These are phyloP conservation scores for Sycophila texana DNA, from an alignment of 2,888 invertebrate species.

Conservation along the genomic window DNA sequence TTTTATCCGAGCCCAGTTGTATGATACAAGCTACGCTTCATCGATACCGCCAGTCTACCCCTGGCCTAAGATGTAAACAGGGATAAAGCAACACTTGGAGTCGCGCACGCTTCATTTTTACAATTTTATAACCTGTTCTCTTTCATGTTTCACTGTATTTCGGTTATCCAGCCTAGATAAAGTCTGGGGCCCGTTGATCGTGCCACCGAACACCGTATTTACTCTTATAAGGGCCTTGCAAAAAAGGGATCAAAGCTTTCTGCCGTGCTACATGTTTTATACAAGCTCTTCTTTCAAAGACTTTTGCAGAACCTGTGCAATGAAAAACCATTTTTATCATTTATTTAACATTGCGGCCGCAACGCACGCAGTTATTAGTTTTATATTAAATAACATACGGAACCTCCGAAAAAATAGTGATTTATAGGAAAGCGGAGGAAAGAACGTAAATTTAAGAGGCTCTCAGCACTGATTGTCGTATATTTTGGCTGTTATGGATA, in stretches of 20 bases:
- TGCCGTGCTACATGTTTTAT: conserved; percentile 20
- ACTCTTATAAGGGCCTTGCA: conserved; percentile 5
- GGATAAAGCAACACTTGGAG: not conserved
- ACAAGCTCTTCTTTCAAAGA: conserved; percentile 4
- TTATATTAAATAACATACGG: conserved; percentile 17
- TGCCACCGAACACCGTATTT: not conserved
- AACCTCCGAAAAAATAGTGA: conserved; percentile 15
- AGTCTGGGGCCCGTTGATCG: conserved; percentile 25
- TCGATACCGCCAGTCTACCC: conserved; percentile 83
- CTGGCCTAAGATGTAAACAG: conserved; percentile 77
- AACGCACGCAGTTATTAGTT: conserved; percentile 1
- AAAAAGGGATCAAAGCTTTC: conserved; percentile 38
- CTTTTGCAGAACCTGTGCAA: not conserved
- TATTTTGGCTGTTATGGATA: conserved; percentile 47
- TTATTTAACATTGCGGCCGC: conserved; percentile 4
- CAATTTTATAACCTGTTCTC: conserved; percentile 35
- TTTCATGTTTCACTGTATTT: conserved; percentile 2
- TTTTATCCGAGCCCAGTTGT: conserved; percentile 89
- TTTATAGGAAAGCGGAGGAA: not conserved
- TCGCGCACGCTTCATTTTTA: conserved; percentile 20
- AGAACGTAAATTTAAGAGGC: conserved; percentile 19
- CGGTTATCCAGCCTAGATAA: not conserved
- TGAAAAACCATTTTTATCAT: conserved; percentile 4
- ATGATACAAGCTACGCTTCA: conserved; percentile 83
- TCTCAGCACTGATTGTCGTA: conserved; percentile 43